Evolutionary conservation across 2,888 invertebrate species (phyloP).

Genomic region (Clanis bilineata): DNA sequence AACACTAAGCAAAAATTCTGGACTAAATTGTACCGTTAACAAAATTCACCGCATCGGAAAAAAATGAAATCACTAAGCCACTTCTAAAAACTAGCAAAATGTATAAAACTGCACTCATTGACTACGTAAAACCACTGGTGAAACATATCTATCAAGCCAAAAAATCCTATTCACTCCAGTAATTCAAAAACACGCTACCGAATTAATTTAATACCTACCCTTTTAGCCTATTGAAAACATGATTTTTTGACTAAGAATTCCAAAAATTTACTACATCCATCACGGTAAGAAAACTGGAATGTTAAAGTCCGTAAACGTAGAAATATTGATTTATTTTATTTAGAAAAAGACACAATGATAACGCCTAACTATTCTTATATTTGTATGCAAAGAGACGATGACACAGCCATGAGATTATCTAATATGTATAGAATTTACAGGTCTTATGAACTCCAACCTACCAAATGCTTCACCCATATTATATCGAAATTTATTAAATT

Average conservation of each 20-base stretch:
- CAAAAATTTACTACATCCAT: background rate
- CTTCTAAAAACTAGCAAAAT: slow-evolving; percentile 5
- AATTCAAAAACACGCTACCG: background rate
- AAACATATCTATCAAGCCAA: background rate
- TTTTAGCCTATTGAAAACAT: background rate
- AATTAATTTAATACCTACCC: background rate
- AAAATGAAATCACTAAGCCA: background rate
- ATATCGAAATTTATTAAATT: background rate
- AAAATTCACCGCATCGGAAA: background rate
- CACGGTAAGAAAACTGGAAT: background rate
- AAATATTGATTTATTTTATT: background rate
- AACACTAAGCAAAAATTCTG: background rate
- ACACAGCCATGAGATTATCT: slow-evolving; percentile 3
- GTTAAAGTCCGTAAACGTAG: background rate
- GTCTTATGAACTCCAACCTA: background rate
- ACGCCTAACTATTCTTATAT: background rate
- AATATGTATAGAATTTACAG: background rate
- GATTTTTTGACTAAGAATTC: background rate
- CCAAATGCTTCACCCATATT: background rate
- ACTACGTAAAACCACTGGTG: slow-evolving; percentile 6
- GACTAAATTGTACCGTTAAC: background rate
- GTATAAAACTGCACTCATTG: slow-evolving; percentile 8
- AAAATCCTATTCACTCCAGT: background rate
- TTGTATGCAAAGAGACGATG: background rate
- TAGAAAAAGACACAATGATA: background rate